These are phyloP conservation scores for Ophioninae sp. DNA, from an alignment of 2,888 invertebrate species.

Conservation along the genomic window DNA sequence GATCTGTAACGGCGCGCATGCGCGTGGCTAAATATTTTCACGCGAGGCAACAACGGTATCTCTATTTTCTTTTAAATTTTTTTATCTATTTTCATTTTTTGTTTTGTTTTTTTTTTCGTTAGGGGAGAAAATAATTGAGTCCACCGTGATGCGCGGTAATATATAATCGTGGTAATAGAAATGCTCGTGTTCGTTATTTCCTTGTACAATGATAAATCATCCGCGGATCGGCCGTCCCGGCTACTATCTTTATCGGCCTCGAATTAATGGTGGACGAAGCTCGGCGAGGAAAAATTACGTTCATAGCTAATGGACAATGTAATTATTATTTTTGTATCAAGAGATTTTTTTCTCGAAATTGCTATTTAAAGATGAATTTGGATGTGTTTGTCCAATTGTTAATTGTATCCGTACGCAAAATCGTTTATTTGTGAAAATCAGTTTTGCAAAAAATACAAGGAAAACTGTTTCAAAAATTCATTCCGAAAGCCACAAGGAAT, in stretches of 20 bases:
- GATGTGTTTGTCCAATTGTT: no score
- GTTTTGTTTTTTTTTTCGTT: neutral
- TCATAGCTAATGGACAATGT: no score
- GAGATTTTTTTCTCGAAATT: no score
- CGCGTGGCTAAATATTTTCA: neutral
- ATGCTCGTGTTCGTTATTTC: neutral
- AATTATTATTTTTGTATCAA: no score
- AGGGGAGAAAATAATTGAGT: neutral
- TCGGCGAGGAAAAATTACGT: neutral
- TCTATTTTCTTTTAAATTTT: no score
- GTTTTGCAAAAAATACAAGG: no score
- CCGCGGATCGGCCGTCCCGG: neutral
- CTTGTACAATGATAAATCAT: neutral
- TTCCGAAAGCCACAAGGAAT: no score
- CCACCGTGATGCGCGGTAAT: neutral
- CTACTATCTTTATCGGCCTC: neutral
- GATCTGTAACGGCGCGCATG: neutral
- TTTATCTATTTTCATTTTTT: no score
- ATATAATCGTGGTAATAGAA: neutral
- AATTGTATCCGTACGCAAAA: no score
- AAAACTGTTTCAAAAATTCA: no score
- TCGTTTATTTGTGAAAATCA: no score
- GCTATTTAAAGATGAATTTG: no score
- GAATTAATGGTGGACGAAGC: neutral
- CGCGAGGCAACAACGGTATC: neutral